phyloP scores from a whole-genome alignment of 2,113 vertebrate genomes.

The Dolichallabes microphthalmus region DNA sequence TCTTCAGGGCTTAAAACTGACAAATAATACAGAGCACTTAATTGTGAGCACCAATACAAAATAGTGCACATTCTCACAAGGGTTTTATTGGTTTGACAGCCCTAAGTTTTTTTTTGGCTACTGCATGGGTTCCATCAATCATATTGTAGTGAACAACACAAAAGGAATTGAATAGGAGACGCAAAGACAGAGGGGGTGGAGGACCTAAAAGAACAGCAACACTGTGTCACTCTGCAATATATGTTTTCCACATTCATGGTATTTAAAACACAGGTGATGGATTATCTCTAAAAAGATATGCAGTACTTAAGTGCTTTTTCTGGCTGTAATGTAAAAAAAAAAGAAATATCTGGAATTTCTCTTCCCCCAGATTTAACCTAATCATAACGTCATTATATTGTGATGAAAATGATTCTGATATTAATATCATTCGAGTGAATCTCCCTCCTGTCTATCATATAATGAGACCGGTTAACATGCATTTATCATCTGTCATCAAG shows the following conservation, averaged over 20 bases:
- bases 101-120: neutral
- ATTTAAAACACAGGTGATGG: too few species aligned
- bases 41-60: conserved; percentile 5
- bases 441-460: neutral
- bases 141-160: neutral
- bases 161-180: conserved; percentile 8
- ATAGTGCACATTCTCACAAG: neutral
- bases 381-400: neutral
- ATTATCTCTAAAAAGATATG: neutral
- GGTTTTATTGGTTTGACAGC: conserved; percentile 13
- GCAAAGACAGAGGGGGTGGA: neutral
- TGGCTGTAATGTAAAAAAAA: neutral
- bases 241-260: too few species aligned
- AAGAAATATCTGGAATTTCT: neutral
- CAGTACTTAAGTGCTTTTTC: neutral
- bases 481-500: neutral
- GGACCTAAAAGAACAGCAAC: neutral
- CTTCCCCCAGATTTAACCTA: neutral
- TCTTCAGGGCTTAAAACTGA: neutral
- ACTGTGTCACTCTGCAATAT: neutral
- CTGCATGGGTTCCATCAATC: neutral
- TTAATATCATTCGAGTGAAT: neutral
- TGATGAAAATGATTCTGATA: neutral
- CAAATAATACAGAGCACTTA: neutral
- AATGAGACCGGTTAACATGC: neutral